A percentile compares a stretch with the other conserved stretches of the same genome.
Conservation (phyloP, 2,113 vertebrate species). For the Morone saxatilis region DNA sequence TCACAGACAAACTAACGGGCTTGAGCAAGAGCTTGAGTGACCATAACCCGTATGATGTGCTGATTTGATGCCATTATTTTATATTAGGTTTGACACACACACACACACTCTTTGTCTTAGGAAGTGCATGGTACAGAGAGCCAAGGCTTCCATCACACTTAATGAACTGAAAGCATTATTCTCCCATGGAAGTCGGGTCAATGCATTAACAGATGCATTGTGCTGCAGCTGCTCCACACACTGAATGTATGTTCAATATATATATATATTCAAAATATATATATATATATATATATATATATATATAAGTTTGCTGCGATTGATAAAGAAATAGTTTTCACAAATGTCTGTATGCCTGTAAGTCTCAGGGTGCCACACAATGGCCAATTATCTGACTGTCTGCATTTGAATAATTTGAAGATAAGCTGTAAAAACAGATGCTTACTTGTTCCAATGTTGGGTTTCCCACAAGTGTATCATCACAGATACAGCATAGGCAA, state of each 20-base stretch:
- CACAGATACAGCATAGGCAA: background rate
- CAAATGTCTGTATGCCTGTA: background rate
- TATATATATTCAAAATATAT: background rate
- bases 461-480: background rate
- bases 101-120: slow-evolving; percentile 26
- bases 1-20: no score
- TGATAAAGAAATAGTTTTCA: background rate
- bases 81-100: background rate
- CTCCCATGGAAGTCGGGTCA: background rate
- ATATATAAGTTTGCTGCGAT: background rate
- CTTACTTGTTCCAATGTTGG: background rate
- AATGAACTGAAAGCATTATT: slow-evolving; percentile 44
- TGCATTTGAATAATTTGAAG: background rate
- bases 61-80: slow-evolving; percentile 9
- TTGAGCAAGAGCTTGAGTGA: background rate
- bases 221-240: slow-evolving; percentile 15
- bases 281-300: background rate
- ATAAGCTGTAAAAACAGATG: background rate
- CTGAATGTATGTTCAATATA: slow-evolving; percentile 1
- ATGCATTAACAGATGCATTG: slow-evolving; percentile 25
- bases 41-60: background rate
- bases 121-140: slow-evolving; percentile 49
- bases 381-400: background rate
- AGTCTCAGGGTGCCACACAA: background rate
- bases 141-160: slow-evolving; percentile 41